A percentile compares a stretch with the other conserved stretches of the same genome.
Conservation (phyloP, 2,113 vertebrate genomes). For the Gymnobelideus leadbeateri region DNA sequence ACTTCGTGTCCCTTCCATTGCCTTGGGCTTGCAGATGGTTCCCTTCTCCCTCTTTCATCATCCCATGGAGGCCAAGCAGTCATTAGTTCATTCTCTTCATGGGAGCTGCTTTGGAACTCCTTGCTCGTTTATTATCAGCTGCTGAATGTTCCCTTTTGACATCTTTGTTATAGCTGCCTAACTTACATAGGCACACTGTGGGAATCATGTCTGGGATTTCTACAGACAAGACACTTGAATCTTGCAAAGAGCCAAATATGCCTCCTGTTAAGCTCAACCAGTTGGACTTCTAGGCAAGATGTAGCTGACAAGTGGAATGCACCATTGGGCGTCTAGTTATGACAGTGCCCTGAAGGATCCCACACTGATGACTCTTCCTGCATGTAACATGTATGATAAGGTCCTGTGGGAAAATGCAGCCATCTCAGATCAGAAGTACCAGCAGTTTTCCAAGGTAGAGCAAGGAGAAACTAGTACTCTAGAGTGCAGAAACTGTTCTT, state of each 20-base stretch:
- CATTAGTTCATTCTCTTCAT: slow-evolving; percentile 71
- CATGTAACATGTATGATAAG: slow-evolving; percentile 86
- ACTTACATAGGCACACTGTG: slow-evolving; percentile 50
- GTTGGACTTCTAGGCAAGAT: slow-evolving; percentile 84
- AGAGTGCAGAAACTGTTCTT: slow-evolving; percentile 69
- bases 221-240: slow-evolving; percentile 71
- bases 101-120: slow-evolving; percentile 58
- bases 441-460: slow-evolving; percentile 90
- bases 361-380: slow-evolving; percentile 90
- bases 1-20: slow-evolving; percentile 43
- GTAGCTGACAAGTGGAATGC: slow-evolving; percentile 88
- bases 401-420: slow-evolving; percentile 91
- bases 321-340: slow-evolving; percentile 90
- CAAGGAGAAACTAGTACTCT: slow-evolving; percentile 71
- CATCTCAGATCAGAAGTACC: slow-evolving; percentile 92
- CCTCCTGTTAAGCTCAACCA: slow-evolving; percentile 85
- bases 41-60: fast-evolving
- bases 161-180: slow-evolving; percentile 68
- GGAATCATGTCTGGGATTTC: slow-evolving; percentile 71
- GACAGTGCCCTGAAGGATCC: slow-evolving; percentile 91
- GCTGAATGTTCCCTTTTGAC: slow-evolving; percentile 73
- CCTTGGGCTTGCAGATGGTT: neutral
- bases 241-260: slow-evolving; percentile 81
- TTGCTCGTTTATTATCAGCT: slow-evolving; percentile 66
- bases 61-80: neutral